A percentile compares a stretch with the other conserved stretches of the same genome.
Evolutionary conservation across 2,113 vertebrate species (phyloP).

Genomic region (Lepisosteus osseus): DNA sequence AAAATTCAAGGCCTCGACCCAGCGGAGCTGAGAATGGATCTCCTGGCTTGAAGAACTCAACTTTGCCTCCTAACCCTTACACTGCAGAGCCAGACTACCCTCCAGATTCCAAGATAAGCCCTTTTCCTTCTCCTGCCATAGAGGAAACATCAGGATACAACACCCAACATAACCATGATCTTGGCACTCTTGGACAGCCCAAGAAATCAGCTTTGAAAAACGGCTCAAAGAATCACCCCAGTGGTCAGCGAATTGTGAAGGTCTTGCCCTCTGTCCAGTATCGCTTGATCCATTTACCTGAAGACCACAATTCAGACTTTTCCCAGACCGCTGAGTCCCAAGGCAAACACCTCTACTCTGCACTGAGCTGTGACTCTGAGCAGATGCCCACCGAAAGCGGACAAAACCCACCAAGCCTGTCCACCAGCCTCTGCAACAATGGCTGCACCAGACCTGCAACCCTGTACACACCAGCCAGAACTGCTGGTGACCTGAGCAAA

Average conservation of each 20-base stretch:
- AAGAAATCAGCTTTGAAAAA: constrained; percentile 31
- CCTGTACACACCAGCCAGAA: constrained; percentile 9
- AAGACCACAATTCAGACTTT: constrained; percentile 11
- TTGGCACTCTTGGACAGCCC: constrained; percentile 13
- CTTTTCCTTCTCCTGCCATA: background rate
- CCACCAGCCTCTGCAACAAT: constrained; percentile 42
- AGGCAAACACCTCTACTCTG: constrained; percentile 1
- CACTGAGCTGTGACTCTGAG: background rate
- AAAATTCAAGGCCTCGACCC: constrained; percentile 5
- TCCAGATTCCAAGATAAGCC: constrained; percentile 9
- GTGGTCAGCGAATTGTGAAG: constrained; percentile 18
- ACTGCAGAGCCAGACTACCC: constrained; percentile 6
- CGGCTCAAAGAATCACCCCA: constrained; percentile 15
- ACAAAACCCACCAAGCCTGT: constrained; percentile 18
- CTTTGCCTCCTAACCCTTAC: constrained; percentile 55
- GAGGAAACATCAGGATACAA: constrained; percentile 23
- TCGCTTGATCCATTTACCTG: constrained; percentile 14
- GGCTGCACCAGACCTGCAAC: background rate
- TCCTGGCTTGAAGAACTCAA: constrained; percentile 29
- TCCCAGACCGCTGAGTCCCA: background rate
- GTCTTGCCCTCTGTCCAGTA: constrained; percentile 29
- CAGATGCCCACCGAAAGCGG: background rate
- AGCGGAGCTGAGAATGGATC: background rate
- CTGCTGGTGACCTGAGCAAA: constrained; percentile 38
- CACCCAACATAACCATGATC: background rate